Evolutionary conservation across 1,140 invertebrate genomes (phyloP).

Genomic region (Heliconius nattereri): DNA sequence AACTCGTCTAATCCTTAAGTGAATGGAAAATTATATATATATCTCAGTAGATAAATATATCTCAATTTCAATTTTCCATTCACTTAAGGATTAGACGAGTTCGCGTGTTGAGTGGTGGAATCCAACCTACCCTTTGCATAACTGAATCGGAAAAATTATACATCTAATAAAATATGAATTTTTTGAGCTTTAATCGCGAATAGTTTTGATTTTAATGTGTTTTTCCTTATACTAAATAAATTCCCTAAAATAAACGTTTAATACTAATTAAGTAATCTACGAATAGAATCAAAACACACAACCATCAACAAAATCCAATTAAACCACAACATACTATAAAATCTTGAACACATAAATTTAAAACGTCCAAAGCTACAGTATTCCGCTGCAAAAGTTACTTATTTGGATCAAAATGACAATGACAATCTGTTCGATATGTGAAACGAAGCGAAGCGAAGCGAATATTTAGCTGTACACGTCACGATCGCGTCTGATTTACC

Average conservation of each 20-base stretch:
- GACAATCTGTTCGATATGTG: slow-evolving; percentile 24
- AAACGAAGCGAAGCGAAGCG: slow-evolving; percentile 14
- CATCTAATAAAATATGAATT: too few relatives aligned
- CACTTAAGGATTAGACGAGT: too few relatives aligned
- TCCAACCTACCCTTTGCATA: too few relatives aligned
- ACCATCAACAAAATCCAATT: background rate
- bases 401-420: slow-evolving; percentile 17
- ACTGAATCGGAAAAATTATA: too few relatives aligned
- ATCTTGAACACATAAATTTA: background rate
- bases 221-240: too few relatives aligned
- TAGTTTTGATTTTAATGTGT: too few relatives aligned
- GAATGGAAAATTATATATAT: too few relatives aligned
- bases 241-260: background rate
- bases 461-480: slow-evolving; percentile 33
- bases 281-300: background rate
- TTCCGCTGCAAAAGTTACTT: background rate
- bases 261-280: background rate
- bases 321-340: background rate
- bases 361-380: background rate
- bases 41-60: too few relatives aligned
- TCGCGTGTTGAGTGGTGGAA: too few relatives aligned
- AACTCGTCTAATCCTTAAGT: too few relatives aligned
- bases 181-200: too few relatives aligned
- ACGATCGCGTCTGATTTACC: slow-evolving; percentile 33
- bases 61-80: too few relatives aligned